Evolutionary conservation across 30 jellyfish, hydroid and myxozoan species (phyloP).

Genomic region (Turritopsis rubra): DNA sequence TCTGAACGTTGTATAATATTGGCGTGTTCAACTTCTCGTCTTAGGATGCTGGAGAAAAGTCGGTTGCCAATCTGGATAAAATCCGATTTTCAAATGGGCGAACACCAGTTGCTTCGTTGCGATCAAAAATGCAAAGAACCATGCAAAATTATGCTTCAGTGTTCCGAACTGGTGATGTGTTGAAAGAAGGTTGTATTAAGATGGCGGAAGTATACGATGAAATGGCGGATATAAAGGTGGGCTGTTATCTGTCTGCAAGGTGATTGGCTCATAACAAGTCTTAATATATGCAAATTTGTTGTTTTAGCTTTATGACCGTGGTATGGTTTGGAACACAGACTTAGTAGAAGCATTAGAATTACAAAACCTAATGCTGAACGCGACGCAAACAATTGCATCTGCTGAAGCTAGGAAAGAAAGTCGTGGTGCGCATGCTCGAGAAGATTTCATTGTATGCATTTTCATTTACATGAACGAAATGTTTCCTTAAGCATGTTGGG

Average conservation of each 20-base stretch:
- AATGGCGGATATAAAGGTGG: constrained; percentile 60
- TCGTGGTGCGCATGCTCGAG: constrained; percentile 99
- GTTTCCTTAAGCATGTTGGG: neutral
- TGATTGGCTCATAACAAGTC: neutral
- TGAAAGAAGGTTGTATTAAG: constrained; percentile 68
- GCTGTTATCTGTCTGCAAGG: neutral
- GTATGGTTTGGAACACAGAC: constrained; percentile 95
- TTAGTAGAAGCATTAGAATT: constrained; percentile 95
- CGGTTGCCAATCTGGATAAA: constrained; percentile 82
- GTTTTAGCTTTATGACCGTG: constrained; percentile 71
- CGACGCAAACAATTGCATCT: constrained; percentile 75
- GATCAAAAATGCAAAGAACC: constrained; percentile 81
- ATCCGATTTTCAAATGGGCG: constrained; percentile 81
- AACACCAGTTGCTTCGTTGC: constrained; percentile 61
- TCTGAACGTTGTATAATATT: neutral
- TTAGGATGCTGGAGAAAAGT: constrained; percentile 92
- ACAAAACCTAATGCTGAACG: constrained; percentile 82
- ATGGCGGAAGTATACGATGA: constrained; percentile 59
- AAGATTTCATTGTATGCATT: constrained; percentile 47
- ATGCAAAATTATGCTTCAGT: constrained; percentile 99
- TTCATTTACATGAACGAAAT: neutral
- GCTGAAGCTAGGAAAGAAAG: constrained; percentile 99
- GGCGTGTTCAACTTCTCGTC: no score
- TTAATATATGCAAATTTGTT: neutral
- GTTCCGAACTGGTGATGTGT: constrained; percentile 87